Conservation (phyloP, 2,113 vertebrate species). For the Austrofundulus limnaeus region DNA sequence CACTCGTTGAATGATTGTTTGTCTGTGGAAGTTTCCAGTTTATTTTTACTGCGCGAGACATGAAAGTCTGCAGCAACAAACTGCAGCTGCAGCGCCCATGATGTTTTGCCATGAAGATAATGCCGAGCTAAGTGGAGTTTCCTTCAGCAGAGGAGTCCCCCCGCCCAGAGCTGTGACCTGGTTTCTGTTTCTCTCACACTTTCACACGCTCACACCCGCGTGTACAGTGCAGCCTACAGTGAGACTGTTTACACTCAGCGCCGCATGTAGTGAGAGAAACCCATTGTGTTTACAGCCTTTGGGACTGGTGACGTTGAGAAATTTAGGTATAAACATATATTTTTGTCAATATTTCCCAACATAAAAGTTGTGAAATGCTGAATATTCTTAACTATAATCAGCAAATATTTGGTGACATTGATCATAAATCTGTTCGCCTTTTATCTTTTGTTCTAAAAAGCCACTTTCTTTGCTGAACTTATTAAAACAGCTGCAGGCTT, state of each 20-base stretch:
- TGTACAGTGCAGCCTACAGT: constrained; percentile 8
- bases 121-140: constrained; percentile 62
- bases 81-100: constrained; percentile 20
- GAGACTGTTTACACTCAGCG: constrained; percentile 12
- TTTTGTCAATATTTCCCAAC: too few relatives aligned
- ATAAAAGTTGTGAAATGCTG: too few relatives aligned
- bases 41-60: too few relatives aligned
- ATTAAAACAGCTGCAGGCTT: neutral
- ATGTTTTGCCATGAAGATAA: constrained; percentile 25
- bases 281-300: neutral
- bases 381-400: too few relatives aligned
- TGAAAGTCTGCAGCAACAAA: constrained; percentile 2
- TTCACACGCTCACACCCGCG: constrained; percentile 13
- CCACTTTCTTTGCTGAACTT: neutral
- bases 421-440: neutral
- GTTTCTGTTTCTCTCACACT: constrained; percentile 38
- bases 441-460: neutral
- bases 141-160: constrained; percentile 67
- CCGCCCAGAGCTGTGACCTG: constrained; percentile 30
- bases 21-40: neutral
- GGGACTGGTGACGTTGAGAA: too few relatives aligned
- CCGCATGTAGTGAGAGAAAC: neutral
- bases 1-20: neutral
- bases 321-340: too few relatives aligned
- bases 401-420: too few relatives aligned